phyloP scores from a whole-genome alignment of 2,113 vertebrate genomes.

The Semicossyphus pulcher region DNA sequence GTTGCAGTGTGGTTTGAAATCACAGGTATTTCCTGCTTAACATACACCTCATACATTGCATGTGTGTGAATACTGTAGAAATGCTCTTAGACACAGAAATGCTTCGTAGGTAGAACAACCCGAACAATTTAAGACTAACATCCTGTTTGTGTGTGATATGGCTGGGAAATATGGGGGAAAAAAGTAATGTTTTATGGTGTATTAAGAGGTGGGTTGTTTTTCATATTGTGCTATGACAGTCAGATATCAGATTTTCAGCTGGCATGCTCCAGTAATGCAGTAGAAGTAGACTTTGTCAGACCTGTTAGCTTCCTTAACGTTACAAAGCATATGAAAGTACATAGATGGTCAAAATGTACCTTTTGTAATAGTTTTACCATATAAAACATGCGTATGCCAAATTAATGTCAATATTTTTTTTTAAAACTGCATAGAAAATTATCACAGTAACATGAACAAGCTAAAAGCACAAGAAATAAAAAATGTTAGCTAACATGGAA shows the following conservation, averaged over 20 bases:
- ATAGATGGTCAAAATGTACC: too few species aligned
- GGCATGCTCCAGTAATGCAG: too few species aligned
- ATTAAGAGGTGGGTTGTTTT: too few species aligned
- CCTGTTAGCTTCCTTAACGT: too few species aligned
- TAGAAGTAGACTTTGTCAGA: not conserved
- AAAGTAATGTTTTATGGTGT: too few species aligned
- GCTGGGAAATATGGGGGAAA: not conserved
- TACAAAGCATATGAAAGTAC: too few species aligned
- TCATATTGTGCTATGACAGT: too few species aligned
- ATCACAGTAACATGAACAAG: not conserved
- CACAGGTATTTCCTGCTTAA: slow-evolving; percentile 84
- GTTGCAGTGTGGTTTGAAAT: slow-evolving; percentile 96
- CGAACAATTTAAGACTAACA: slow-evolving; percentile 28
- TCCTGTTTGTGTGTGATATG: not conserved
- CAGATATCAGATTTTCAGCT: too few species aligned
- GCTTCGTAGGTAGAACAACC: slow-evolving; percentile 16
- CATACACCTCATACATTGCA: not conserved
- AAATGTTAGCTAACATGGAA: not conserved
- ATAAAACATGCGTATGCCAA: too few species aligned
- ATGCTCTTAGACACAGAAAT: not conserved
- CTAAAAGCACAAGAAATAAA: not conserved
- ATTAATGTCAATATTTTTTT: too few species aligned
- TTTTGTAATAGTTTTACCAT: too few species aligned
- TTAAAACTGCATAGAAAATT: too few species aligned
- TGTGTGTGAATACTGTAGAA: not conserved